Percentiles rank a stretch among this genome's conserved stretches.
Conservation (phyloP, 1,140 invertebrate species). For the Bombus vancouverensis region DNA sequence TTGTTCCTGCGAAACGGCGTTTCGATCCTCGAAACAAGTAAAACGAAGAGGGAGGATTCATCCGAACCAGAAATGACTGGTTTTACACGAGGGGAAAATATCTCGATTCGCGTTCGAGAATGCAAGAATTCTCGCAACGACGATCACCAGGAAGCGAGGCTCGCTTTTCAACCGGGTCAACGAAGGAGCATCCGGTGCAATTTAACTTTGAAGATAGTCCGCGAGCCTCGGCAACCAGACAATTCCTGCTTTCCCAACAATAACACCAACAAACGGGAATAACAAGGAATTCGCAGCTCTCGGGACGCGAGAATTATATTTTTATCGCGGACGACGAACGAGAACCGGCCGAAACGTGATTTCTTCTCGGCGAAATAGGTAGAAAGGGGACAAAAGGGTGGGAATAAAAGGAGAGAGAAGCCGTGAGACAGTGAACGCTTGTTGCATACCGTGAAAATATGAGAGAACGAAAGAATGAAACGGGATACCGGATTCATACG, state of each 20-base stretch:
- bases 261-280: neutral
- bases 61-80: neutral
- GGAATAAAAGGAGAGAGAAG: no score
- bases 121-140: constrained; percentile 11
- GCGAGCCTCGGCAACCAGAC: neutral
- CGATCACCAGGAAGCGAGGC: neutral
- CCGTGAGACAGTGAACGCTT: neutral
- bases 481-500: constrained; percentile 31
- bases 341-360: constrained; percentile 7
- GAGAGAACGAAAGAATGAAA: constrained; percentile 6
- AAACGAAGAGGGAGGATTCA: neutral
- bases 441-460: constrained; percentile 30
- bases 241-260: neutral
- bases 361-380: neutral
- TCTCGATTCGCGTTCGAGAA: constrained; percentile 1
- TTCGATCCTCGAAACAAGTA: neutral
- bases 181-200: constrained; percentile 27
- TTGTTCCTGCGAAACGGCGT: no score
- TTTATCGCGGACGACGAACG: constrained; percentile 3
- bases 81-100: neutral
- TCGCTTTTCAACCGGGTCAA: constrained; percentile 5
- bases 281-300: neutral
- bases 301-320: constrained; percentile 47
- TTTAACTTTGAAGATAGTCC: constrained; percentile 31
- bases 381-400: neutral